Base-by-base conservation (phyloP, 2,888 invertebrate genomes). In the Volucella inflata region DNA sequence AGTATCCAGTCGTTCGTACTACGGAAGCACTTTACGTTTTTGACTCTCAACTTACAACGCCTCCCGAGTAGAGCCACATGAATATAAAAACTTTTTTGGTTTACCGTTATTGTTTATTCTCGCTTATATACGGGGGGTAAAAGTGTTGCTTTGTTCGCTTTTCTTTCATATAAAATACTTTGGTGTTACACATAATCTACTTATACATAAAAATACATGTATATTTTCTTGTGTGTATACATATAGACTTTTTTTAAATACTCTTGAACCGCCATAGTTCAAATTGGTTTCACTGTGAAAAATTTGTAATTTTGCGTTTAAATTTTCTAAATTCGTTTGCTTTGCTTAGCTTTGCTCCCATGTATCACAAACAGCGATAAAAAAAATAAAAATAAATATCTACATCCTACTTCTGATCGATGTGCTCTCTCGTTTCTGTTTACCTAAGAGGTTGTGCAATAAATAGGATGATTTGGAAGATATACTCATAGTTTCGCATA, bases 391-490 rank as follows among this genome's bases (percentile, higher is more conserved):
- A 60, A 60, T 40, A 21, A 17, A 55, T 55, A 30, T 51, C 30
- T 67, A 44, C 10, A 11, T 30, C 40, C 55, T 57, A 57, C 16
- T 57, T 38, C 21, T n/a, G 30, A 21, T 17, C 8, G 12, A 14
- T 44, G 36, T 12, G 17, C 36, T 17, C 36, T 30, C 16, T 9
- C 14, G 30, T n/a, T 8, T 17, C 36, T 62, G 51, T 12, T 53
- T 30, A 42, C 9, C 12, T 14, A 64, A 12, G 36, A 62, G 36
- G 38, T 53, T 78, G 77, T 78, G 78, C 70, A 78, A 78, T 78
- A 78, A 78, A 78, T 78, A 78, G 12, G 78, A 57, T 62, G 70
- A 70, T 21, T 51, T 70, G 64, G 55, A 64, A 78, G 70, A 78
- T 70, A 48, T 48, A 70, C 46, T 36, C 30, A 16, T 55, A 57